A percentile compares a stretch with the other conserved stretches of the same genome.
phyloP scores from a whole-genome alignment of 2,888 invertebrate species.

The Atrina japonica region DNA sequence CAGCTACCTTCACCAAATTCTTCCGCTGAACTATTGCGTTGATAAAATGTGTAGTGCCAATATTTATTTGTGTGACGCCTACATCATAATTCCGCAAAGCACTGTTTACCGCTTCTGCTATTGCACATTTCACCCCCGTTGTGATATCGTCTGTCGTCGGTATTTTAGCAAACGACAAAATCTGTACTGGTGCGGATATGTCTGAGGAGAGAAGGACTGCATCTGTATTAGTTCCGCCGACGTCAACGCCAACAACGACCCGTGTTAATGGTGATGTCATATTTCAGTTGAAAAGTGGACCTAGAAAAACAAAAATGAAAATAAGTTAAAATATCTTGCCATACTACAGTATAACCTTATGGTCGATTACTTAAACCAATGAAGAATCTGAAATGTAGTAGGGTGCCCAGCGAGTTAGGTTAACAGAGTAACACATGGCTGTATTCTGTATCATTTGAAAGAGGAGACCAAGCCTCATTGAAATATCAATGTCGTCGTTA shows the following conservation, averaged over 20 bases:
- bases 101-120: conserved; percentile 46
- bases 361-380: no score
- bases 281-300: no score
- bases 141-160: conserved; percentile 74
- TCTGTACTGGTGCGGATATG: conserved; percentile 32
- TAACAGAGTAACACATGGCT: no score
- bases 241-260: conserved; percentile 74
- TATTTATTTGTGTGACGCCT: conserved; percentile 66
- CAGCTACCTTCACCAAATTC: conserved; percentile 67
- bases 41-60: conserved; percentile 78
- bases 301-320: no score
- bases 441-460: no score
- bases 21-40: conserved; percentile 76
- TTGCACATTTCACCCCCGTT: conserved; percentile 58
- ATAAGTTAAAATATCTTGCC: no score
- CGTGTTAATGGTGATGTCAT: conserved; percentile 9
- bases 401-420: no score
- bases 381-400: no score
- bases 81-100: conserved; percentile 37
- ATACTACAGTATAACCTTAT: no score
- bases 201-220: conserved; percentile 65
- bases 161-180: conserved; percentile 67
- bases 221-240: conserved; percentile 79
- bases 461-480: no score
- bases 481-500: no score